A percentile compares a stretch with the other conserved stretches of the same genome.
phyloP scores from a whole-genome alignment of 1,140 invertebrate species.

The Cataglyphis hispanica region DNA sequence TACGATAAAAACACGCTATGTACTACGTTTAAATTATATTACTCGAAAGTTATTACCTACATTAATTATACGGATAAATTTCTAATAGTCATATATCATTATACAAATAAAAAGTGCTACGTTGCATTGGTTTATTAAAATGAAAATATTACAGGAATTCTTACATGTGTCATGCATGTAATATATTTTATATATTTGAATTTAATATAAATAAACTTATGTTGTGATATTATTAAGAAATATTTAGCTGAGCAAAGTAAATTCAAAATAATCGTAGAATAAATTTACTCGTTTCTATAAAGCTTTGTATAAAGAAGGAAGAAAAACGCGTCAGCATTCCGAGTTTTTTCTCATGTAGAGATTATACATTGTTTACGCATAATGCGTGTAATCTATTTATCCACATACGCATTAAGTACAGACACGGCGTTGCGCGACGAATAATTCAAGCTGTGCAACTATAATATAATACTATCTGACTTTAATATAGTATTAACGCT shows the following conservation, averaged over 20 bases:
- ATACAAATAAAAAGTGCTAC: not conserved
- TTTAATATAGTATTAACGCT: slow-evolving; percentile 14
- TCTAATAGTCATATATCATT: not conserved
- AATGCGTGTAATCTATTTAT: not conserved
- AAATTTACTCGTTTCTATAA: not conserved
- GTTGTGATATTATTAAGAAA: not conserved
- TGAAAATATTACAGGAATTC: slow-evolving; percentile 11
- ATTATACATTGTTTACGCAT: slow-evolving; percentile 19
- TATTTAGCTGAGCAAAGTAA: no score
- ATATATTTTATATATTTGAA: not conserved
- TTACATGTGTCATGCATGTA: not conserved
- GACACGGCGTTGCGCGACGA: not conserved
- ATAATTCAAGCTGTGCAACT: not conserved
- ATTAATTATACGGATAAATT: slow-evolving; percentile 19
- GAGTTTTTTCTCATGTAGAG: not conserved
- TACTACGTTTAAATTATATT: slow-evolving; percentile 43
- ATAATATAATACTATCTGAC: not conserved
- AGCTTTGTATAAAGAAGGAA: not conserved
- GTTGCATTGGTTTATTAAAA: slow-evolving; percentile 18
- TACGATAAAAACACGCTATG: slow-evolving; percentile 10
- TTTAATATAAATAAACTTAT: slow-evolving; percentile 15
- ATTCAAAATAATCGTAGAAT: no score
- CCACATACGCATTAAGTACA: no score
- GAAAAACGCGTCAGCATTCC: not conserved
- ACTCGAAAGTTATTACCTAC: slow-evolving; percentile 27